These are phyloP conservation scores for Psittacula echo DNA, from an alignment of 2,797 vertebrate species.

Conservation along the genomic window DNA sequence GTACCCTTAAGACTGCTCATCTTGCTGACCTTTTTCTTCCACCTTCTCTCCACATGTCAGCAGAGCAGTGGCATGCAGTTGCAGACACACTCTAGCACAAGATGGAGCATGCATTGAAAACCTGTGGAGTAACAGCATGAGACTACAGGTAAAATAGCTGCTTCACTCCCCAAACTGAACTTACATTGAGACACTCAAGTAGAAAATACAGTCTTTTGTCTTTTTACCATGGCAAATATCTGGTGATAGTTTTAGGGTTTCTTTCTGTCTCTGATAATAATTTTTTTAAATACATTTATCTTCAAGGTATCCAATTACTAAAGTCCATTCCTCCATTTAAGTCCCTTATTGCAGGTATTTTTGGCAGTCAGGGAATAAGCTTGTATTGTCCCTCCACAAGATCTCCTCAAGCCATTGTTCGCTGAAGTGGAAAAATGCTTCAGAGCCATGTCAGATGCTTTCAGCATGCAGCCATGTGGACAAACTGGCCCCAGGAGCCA, in stretches of 20 bases:
- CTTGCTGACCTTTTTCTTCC: background rate
- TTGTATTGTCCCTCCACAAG: background rate
- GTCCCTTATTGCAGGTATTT: background rate
- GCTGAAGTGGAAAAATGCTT: background rate
- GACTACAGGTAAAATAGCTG: background rate
- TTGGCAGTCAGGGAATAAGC: background rate
- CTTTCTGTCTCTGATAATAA: background rate
- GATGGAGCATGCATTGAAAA: background rate
- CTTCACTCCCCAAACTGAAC: background rate
- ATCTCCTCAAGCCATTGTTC: background rate
- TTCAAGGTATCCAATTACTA: background rate
- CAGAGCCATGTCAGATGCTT: background rate
- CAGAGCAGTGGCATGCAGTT: background rate
- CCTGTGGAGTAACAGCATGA: background rate
- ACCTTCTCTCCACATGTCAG: background rate
- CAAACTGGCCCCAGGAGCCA: background rate
- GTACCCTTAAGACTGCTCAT: background rate
- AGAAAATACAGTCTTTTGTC: background rate
- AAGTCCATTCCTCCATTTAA: background rate
- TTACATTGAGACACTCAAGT: accelerated
- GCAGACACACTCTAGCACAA: background rate
- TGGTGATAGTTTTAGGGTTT: background rate
- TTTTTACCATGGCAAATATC: background rate
- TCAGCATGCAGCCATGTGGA: background rate
- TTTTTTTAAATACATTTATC: background rate